A percentile compares a stretch with the other conserved stretches of the same genome.
These are phyloP conservation scores for Tilapia sparmanii DNA, from an alignment of 2,113 vertebrate genomes.

Conservation along the genomic window DNA sequence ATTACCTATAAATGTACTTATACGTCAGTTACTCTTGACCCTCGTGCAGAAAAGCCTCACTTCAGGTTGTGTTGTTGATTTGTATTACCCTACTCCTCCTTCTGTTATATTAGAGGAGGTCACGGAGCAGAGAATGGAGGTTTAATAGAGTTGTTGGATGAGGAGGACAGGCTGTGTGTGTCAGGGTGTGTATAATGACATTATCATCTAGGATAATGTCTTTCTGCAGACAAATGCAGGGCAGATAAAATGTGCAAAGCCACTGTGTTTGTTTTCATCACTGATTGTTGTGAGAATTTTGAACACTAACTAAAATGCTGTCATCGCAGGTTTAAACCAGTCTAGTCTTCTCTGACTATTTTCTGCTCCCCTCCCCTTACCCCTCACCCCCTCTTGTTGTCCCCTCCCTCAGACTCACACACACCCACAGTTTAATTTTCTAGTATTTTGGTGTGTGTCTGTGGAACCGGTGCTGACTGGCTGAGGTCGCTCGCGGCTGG, in stretches of 20 bases:
- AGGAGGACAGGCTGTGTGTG: neutral
- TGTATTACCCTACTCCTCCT: neutral
- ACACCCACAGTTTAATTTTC: constrained; percentile 17
- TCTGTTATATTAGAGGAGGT: neutral
- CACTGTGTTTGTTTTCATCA: neutral
- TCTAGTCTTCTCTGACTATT: neutral
- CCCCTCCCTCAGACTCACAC: neutral
- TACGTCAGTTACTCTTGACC: neutral
- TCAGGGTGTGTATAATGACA: neutral
- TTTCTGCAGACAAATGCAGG: neutral
- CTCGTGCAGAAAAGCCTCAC: accelerated
- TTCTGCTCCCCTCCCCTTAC: neutral
- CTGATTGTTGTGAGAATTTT: neutral
- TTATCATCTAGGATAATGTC: neutral
- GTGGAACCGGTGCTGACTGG: neutral
- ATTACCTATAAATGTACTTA: neutral
- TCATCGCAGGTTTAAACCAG: constrained; percentile 7
- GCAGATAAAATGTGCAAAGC: neutral
- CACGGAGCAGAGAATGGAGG: neutral
- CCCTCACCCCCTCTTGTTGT: neutral
- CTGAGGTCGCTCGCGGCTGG: neutral
- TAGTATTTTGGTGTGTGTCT: neutral
- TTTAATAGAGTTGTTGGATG: neutral
- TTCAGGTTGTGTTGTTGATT: neutral
- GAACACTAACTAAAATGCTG: neutral